These are phyloP conservation scores for Sitta europaea DNA, from an alignment of 2,113 vertebrate species.

Conservation along the genomic window DNA sequence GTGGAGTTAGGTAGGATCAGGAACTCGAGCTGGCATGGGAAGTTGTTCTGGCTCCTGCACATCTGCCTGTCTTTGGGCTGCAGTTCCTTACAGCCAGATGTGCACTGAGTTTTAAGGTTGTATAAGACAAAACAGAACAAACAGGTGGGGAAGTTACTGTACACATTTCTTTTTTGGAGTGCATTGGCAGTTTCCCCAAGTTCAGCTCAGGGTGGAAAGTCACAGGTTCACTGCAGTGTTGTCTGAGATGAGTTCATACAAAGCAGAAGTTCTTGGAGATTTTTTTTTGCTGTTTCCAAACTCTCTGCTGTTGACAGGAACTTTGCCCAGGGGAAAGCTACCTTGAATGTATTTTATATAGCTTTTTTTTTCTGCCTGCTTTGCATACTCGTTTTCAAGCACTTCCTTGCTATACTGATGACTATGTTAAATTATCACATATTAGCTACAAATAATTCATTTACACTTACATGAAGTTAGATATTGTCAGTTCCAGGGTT, in stretches of 20 bases:
- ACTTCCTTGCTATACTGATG: neutral
- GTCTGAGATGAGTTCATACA: fast-evolving
- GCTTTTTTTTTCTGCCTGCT: neutral
- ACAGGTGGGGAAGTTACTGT: neutral
- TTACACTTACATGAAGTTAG: neutral
- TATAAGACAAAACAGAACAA: neutral
- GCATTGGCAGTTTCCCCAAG: neutral
- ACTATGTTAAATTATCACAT: neutral
- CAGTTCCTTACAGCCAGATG: neutral
- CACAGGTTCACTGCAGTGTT: neutral
- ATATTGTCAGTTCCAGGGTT: neutral
- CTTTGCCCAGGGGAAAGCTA: neutral
- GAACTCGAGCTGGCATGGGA: neutral
- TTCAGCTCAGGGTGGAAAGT: neutral
- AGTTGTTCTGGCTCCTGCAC: neutral
- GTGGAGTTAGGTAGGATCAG: neutral
- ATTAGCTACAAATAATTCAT: neutral
- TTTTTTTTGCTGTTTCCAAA: neutral
- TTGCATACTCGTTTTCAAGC: neutral
- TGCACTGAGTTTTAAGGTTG: neutral
- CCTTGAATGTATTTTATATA: neutral
- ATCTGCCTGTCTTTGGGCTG: neutral
- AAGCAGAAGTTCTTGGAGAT: neutral
- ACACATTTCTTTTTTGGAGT: neutral
- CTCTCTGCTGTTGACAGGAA: neutral